Evolutionary conservation across 2,113 vertebrate species (phyloP).

Genomic region (Grantiella picta): DNA sequence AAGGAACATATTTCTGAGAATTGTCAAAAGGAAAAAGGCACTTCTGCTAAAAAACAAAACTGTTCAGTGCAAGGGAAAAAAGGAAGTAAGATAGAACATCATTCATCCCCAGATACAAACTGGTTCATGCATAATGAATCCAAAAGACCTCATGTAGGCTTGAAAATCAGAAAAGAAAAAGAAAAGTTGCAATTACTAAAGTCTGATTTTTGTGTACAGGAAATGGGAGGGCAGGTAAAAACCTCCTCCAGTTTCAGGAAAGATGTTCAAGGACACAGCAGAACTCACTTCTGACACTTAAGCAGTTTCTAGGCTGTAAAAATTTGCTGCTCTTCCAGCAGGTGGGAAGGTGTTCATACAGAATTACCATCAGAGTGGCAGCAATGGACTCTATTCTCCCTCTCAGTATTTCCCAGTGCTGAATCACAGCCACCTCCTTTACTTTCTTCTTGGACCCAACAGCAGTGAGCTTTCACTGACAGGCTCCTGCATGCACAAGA

Average conservation of each 20-base stretch:
- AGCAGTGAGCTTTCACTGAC: background rate
- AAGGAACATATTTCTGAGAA: constrained; percentile 40
- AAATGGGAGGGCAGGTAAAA: background rate
- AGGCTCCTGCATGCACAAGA: rapidly evolving
- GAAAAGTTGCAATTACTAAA: background rate
- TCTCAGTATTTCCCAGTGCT: background rate
- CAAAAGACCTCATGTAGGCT: background rate
- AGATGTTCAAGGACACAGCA: background rate
- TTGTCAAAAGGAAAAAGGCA: background rate
- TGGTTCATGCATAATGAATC: background rate
- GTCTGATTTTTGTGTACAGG: background rate
- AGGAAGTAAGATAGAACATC: background rate
- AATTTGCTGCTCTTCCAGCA: background rate
- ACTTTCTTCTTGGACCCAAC: background rate
- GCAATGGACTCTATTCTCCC: background rate
- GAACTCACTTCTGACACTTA: background rate
- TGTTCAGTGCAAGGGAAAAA: background rate
- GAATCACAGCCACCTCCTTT: background rate
- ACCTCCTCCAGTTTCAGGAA: background rate
- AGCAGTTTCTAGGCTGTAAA: background rate
- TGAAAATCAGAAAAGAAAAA: background rate
- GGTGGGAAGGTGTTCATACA: background rate
- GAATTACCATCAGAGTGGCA: rapidly evolving
- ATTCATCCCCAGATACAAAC: background rate
- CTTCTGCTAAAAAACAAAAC: background rate